Evolutionary conservation across 2,113 vertebrate genomes (phyloP).

Genomic region (Scortum barcoo): DNA sequence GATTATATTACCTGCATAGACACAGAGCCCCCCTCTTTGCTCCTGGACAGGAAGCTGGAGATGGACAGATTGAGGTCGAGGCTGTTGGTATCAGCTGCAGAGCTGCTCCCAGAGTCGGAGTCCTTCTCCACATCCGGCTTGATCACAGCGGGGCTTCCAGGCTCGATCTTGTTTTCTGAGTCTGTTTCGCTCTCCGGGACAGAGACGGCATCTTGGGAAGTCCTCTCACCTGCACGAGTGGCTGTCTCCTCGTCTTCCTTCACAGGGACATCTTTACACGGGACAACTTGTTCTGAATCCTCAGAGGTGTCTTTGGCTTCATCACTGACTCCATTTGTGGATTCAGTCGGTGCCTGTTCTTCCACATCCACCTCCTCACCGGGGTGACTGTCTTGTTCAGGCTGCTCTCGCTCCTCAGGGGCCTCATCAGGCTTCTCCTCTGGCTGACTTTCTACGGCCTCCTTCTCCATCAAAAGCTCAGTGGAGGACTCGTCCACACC

Average conservation of each 20-base stretch:
- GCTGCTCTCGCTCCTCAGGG: conserved; percentile 42
- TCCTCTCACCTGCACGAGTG: conserved; percentile 49
- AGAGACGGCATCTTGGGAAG: conserved; percentile 56
- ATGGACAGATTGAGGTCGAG: conserved; percentile 98
- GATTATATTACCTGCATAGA: conserved; percentile 90
- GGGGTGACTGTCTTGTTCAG: conserved; percentile 39
- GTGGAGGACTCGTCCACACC: conserved; percentile 32
- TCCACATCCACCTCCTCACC: conserved; percentile 33
- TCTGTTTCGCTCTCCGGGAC: conserved; percentile 72
- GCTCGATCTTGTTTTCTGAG: conserved; percentile 72
- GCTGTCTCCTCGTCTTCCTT: conserved; percentile 69
- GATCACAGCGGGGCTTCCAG: conserved; percentile 75
- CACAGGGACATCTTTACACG: conserved; percentile 43
- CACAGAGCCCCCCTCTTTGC: conserved; percentile 93
- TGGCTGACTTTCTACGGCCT: conserved; percentile 32
- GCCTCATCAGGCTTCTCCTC: conserved; percentile 42
- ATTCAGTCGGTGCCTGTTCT: conserved; percentile 56
- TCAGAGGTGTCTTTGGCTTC: conserved; percentile 57
- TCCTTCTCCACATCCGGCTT: conserved; percentile 89
- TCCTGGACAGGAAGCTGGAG: conserved; percentile 96
- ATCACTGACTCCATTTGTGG: conserved; percentile 49
- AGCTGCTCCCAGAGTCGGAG: conserved; percentile 94
- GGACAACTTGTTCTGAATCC: conserved; percentile 36
- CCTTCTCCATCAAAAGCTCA: conserved; percentile 44
- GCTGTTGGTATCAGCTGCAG: conserved; percentile 93